A percentile compares a stretch with the other conserved stretches of the same genome.
These are phyloP conservation scores for Stomatorhinus walkeri DNA, from an alignment of 2,797 vertebrate genomes.

Conservation along the genomic window DNA sequence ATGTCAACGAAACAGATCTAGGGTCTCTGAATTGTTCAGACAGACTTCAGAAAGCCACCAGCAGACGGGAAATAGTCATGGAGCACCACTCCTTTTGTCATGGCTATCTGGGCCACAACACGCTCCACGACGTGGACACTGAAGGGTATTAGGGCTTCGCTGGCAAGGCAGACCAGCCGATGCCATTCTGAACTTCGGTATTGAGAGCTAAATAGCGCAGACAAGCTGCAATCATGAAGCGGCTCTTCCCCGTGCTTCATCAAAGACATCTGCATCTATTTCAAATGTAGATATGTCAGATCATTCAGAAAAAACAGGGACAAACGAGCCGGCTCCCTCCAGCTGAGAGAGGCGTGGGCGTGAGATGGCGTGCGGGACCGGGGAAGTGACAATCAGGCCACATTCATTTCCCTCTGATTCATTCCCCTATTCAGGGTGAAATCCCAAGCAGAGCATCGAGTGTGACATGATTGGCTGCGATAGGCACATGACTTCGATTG, in stretches of 20 bases:
- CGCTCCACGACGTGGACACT: background rate
- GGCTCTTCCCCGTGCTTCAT: background rate
- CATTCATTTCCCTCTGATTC: background rate
- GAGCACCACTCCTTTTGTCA: background rate
- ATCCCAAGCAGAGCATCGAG: background rate
- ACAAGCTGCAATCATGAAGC: background rate
- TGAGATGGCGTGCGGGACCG: background rate
- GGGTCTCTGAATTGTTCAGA: background rate
- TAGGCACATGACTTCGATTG: background rate
- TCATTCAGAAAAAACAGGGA: background rate
- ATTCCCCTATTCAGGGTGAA: background rate
- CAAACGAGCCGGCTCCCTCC: background rate
- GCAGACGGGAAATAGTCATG: background rate
- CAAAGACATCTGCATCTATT: constrained; percentile 5
- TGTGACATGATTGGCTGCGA: background rate
- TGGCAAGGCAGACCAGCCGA: background rate
- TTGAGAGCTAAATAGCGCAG: background rate
- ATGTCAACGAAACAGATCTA: background rate
- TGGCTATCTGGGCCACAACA: background rate
- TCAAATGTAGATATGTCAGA: background rate
- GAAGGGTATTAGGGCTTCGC: background rate
- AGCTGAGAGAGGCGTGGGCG: background rate
- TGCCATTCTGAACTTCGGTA: background rate
- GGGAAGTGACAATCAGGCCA: background rate
- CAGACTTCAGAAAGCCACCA: background rate